Evolutionary conservation across 53 echinoderm and acorn worm genomes (phyloP).

Genomic region (Apostichopus leukothele): DNA sequence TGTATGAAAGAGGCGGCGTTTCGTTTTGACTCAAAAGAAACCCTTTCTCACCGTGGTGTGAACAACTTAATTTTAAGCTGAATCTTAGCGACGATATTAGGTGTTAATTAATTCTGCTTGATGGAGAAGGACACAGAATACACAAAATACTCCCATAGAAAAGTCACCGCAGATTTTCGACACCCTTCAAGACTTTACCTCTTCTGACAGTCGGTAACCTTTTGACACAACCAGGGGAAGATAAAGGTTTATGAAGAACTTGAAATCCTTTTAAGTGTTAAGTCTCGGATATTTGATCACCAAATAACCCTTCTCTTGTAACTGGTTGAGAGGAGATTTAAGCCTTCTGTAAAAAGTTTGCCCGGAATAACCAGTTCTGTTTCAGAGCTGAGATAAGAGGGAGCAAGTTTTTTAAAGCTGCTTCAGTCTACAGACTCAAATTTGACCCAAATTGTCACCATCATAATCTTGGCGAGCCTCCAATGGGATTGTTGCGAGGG

Average conservation of each 20-base stretch:
- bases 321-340: no score
- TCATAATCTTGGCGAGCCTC: no score
- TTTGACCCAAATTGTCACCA: no score
- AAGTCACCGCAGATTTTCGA: neutral
- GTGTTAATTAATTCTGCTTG: conserved; percentile 29
- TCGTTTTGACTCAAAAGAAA: neutral
- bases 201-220: neutral
- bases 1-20: neutral
- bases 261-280: neutral
- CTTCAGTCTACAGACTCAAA: no score
- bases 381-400: no score
- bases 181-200: neutral
- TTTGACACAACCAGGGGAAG: neutral
- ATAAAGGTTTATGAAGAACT: neutral
- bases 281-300: conserved; percentile 4
- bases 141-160: neutral
- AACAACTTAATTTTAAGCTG: neutral
- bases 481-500: no score
- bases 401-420: no score
- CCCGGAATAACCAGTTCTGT: no score
- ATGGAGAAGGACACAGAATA: neutral
- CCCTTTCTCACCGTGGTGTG: conserved; percentile 2
- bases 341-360: no score
- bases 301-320: neutral
- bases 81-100: neutral